phyloP scores from a whole-genome alignment of 2,797 vertebrate species.

The Meda fulgida region DNA sequence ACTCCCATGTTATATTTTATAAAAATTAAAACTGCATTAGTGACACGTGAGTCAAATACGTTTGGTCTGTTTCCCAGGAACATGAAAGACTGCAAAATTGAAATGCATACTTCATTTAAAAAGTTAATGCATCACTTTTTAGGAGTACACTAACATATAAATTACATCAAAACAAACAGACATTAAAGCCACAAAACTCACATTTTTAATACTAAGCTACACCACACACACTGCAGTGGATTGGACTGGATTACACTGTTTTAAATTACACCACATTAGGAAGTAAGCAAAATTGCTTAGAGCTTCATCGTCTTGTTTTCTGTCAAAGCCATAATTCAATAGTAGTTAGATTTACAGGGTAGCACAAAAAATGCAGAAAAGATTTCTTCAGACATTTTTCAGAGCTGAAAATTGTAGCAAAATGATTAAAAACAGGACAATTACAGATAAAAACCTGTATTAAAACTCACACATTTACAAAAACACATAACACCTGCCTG shows the following conservation, averaged over 20 bases:
- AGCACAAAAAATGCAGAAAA: background rate
- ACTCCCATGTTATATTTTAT: background rate
- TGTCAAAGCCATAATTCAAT: background rate
- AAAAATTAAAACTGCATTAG: background rate
- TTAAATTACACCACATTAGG: background rate
- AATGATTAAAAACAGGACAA: background rate
- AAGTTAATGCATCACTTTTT: background rate
- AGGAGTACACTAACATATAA: background rate
- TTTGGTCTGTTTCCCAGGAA: background rate
- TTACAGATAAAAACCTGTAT: background rate
- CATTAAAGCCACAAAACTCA: background rate
- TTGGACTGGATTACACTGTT: background rate
- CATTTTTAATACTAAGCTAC: background rate
- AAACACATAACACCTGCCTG: constrained; percentile 1
- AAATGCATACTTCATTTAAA: background rate
- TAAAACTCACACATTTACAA: background rate
- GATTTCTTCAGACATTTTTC: background rate
- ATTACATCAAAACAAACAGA: background rate
- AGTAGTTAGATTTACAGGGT: background rate
- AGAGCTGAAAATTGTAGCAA: background rate
- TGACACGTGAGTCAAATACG: background rate
- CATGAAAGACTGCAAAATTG: background rate
- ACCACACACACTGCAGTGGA: background rate
- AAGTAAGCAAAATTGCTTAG: background rate
- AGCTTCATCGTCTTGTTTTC: background rate